Base-by-base conservation (phyloP, 2,797 vertebrate genomes). In the Epinephelus coioides region DNA sequence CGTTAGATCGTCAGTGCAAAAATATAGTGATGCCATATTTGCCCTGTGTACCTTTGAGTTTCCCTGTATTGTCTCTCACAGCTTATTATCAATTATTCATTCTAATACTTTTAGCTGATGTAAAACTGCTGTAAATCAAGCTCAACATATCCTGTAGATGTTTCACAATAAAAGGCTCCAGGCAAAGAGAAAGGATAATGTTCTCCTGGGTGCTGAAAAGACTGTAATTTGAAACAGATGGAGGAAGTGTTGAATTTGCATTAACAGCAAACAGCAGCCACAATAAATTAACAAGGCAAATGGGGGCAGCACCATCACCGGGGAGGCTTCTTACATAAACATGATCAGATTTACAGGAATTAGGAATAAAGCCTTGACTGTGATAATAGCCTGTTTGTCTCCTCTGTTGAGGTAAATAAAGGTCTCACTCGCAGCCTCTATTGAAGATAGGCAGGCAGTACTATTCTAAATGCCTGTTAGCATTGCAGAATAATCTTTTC, bases 151-250 rank as follows among this genome's bases (percentile, higher is more conserved):
- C 49, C 68, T 79, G 50, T 43, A 6, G 43, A 64, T 73, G 23
- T 73, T 86, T 74, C 9, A 74, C 30, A 79, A 76, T 73, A 85
- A 83, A 76, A 46, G 74, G n/a, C n/a, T 19, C n/a, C 54, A 6
- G 2, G 50, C 21, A 0, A 56, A 53, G 6, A 9, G 15, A 62
- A 18, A 27, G 51, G 21, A 21, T 68, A 27, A 59, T 19, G 13
- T 40, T 70, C 69, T 53, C 50, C 55, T 51, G 46, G 6, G 25
- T 50, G 50, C 53, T 59, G 13, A 51, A 65, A 19, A n/a, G 44
- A 8, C 27, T 72, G 21, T 53, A 56, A 67, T 76, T 23, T 67
- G 38, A 71, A 74, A 62, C 76, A 61, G 67, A 82, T 66, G 38
- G 54, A 73, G 79, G 72, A 76, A 76, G 68, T 60, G 65, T 59